These are phyloP conservation scores for Lycopodina hypogea DNA, from an alignment of 37 sponge, comb jelly and placozoan species.

Conservation along the genomic window DNA sequence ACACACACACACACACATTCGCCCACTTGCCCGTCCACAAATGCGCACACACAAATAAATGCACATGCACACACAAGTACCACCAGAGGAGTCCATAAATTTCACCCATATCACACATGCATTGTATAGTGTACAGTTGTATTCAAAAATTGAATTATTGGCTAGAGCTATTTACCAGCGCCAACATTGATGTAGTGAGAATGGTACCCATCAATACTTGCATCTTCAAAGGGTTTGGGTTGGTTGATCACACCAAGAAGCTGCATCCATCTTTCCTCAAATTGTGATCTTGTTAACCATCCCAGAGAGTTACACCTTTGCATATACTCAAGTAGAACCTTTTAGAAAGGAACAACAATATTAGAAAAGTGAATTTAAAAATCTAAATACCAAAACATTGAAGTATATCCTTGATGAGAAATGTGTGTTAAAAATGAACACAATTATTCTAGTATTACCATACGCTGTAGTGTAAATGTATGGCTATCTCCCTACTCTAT, in stretches of 20 bases:
- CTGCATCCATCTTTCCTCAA: constrained; percentile 86
- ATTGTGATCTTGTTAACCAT: constrained; percentile 72
- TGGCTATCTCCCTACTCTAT: too few species aligned
- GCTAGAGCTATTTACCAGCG: not conserved
- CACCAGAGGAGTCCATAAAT: too few species aligned
- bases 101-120: too few species aligned
- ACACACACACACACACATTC: too few species aligned
- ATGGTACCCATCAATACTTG: constrained; percentile 16
- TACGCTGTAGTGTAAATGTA: too few species aligned
- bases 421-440: not conserved
- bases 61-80: too few species aligned
- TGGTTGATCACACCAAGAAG: constrained; percentile 67
- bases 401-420: not conserved
- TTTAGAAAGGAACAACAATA: not conserved
- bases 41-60: too few species aligned
- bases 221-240: constrained; percentile 37
- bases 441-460: too few species aligned
- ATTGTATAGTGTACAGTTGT: too few species aligned
- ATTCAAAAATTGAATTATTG: too few species aligned
- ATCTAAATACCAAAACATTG: not conserved
- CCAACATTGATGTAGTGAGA: constrained; percentile 41
- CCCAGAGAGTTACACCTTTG: constrained; percentile 57
- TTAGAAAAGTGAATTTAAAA: not conserved
- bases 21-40: too few species aligned
- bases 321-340: constrained; percentile 51